phyloP scores from a whole-genome alignment of 2,888 invertebrate genomes.

The Noctua pronuba region DNA sequence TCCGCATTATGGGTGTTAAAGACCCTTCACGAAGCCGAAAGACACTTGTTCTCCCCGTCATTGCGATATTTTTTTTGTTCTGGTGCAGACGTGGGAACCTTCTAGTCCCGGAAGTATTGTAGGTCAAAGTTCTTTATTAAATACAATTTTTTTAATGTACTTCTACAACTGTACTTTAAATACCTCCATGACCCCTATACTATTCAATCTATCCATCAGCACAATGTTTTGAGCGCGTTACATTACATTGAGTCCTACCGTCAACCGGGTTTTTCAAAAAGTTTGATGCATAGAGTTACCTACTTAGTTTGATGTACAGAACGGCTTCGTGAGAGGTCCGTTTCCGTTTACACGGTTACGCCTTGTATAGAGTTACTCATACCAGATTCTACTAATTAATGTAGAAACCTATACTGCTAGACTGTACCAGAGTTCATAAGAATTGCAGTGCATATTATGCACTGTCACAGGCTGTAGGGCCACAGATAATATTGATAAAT shows the following conservation, averaged over 20 bases:
- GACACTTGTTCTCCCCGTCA: not conserved
- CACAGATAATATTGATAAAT: slow-evolving; percentile 33
- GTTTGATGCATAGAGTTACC: too few species aligned
- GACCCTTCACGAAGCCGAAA: not conserved
- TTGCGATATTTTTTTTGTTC: not conserved
- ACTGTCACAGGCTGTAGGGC: too few species aligned
- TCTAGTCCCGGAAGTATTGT: not conserved
- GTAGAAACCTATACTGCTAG: not conserved
- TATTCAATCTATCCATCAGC: not conserved
- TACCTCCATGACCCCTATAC: not conserved
- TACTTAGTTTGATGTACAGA: not conserved
- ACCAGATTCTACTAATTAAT: not conserved
- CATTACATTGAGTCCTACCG: not conserved
- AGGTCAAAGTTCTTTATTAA: not conserved
- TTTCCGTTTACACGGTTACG: too few species aligned
- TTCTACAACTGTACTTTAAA: not conserved
- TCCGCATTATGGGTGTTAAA: not conserved
- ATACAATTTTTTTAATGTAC: not conserved
- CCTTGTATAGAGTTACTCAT: not conserved
- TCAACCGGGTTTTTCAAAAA: not conserved
- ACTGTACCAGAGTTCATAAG: not conserved
- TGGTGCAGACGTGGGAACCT: not conserved
- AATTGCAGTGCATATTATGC: not conserved
- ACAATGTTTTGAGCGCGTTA: not conserved
- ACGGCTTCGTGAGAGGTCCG: not conserved